Evolutionary conservation across 2,113 vertebrate genomes (phyloP).

Genomic region (Climacteris rufus): DNA sequence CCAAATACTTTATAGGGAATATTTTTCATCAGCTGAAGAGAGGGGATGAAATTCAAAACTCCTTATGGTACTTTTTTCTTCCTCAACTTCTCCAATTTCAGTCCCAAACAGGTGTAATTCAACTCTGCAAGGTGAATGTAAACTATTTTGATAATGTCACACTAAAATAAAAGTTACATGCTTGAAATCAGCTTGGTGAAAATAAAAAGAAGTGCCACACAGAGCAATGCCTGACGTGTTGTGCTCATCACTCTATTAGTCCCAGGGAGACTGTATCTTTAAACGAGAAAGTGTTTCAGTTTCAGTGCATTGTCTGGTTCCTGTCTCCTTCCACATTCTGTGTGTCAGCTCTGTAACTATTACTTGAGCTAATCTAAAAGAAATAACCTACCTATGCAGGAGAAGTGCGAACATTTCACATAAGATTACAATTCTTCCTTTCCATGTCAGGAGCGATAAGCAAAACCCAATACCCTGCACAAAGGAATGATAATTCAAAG

Average conservation of each 20-base stretch:
- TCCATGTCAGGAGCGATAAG: slow-evolving; percentile 59
- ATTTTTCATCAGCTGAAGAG: background rate
- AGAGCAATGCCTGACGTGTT: background rate
- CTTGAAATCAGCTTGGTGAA: background rate
- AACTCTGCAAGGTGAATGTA: background rate
- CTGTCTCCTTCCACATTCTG: background rate
- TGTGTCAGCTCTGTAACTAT: slow-evolving; percentile 31
- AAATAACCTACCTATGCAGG: slow-evolving; percentile 44
- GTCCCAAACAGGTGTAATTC: background rate
- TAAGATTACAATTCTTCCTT: slow-evolving; percentile 63
- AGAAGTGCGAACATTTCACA: slow-evolving; percentile 52
- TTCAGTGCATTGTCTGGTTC: slow-evolving; percentile 26
- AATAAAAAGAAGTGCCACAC: background rate
- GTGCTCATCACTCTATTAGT: background rate
- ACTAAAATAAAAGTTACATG: background rate
- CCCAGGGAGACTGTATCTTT: background rate
- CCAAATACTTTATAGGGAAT: background rate
- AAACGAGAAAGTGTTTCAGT: background rate
- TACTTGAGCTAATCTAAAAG: slow-evolving; percentile 44
- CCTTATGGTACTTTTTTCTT: background rate
- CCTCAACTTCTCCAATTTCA: background rate
- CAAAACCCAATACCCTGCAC: slow-evolving; percentile 54
- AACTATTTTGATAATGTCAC: background rate
- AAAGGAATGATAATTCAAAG: slow-evolving; percentile 69
- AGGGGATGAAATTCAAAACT: background rate